Percentiles rank a stretch among this genome's conserved stretches.
Evolutionary conservation across 2,113 vertebrate genomes (phyloP).

Genomic region (Stigmatopora argus): DNA sequence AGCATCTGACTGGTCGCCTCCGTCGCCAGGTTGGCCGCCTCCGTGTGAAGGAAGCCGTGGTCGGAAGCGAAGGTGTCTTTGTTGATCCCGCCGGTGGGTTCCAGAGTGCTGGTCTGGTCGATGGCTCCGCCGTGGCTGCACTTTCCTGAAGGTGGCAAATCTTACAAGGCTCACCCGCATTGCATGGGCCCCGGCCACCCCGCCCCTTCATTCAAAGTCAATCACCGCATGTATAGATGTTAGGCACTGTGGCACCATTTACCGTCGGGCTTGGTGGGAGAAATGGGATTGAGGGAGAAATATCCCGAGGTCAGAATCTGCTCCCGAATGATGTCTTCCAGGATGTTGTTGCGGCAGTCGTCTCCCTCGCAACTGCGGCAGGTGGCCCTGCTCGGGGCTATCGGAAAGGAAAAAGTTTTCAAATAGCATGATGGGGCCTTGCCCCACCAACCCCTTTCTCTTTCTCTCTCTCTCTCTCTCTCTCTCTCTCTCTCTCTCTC

Average conservation of each 20-base stretch:
- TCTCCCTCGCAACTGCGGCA: conserved; percentile 56
- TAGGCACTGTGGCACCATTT: not conserved
- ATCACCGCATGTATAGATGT: no score
- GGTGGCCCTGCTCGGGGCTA: conserved; percentile 46
- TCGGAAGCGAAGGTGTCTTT: conserved; percentile 43
- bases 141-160: conserved; percentile 47
- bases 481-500: no score
- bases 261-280: conserved; percentile 48
- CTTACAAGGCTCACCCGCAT: not conserved
- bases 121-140: conserved; percentile 56
- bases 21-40: conserved; percentile 48
- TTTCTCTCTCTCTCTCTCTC: no score
- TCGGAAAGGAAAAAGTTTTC: not conserved
- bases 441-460: not conserved
- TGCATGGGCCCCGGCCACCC: no score
- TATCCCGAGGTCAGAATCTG: conserved; percentile 62
- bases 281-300: conserved; percentile 9
- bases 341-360: conserved; percentile 58
- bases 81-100: conserved; percentile 62
- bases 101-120: conserved; percentile 32
- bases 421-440: not conserved
- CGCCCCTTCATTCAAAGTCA: no score
- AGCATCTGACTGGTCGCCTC: conserved; percentile 55
- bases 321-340: conserved; percentile 36
- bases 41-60: conserved; percentile 48